Evolutionary conservation across 2,113 vertebrate genomes (phyloP), one percentile per base, ranked within the genome.

Genomic region (Megaceryle torquata): DNA sequence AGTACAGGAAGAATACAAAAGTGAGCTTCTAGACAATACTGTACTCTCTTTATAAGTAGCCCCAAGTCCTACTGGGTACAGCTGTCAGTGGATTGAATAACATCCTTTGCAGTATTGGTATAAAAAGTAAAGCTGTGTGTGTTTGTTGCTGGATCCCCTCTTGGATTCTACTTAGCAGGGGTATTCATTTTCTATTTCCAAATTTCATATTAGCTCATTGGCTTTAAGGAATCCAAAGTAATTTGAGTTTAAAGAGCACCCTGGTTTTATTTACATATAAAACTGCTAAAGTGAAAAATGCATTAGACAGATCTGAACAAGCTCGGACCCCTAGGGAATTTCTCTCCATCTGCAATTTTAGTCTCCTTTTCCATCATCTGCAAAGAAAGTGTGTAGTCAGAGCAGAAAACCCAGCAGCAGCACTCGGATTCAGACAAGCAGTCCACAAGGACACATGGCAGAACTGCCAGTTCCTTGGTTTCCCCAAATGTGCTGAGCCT

Each of bases 221-320:
- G 9, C 57, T 95, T 90, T 53, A 65, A 90, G 54, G 24, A 86
- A 76, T 88, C 63, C 51, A 25, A 67, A 74, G 50, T 67, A 86
- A 77, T 91, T 91, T 83, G 50, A 35, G 44, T 79, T 92, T 96
- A 69, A 96, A 92, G 51, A 81, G 24, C 56, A 86, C n/a, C 26
- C n/a, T 84, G 37, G 20, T 78, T 92, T 94, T 96, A 65, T 92
- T 91, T 95, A 84, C 56, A 59, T 54, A 37, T 50, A 75, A 83
- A 95, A 70, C 68, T 70, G 54, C 64, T 89, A 28, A 92, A 92
- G 86, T 57, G 28, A 86, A 83, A 91, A 95, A 89, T 59, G 22
- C 29, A n/a, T 94, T 81, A 91, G 80, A 77, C 24, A 81, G 68
- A 59, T 57, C 68, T 50, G 70, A 93, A 91, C 53, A 68, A 78